Evolutionary conservation across 2,113 vertebrate species (phyloP).

Genomic region (Ursus arctos): DNA sequence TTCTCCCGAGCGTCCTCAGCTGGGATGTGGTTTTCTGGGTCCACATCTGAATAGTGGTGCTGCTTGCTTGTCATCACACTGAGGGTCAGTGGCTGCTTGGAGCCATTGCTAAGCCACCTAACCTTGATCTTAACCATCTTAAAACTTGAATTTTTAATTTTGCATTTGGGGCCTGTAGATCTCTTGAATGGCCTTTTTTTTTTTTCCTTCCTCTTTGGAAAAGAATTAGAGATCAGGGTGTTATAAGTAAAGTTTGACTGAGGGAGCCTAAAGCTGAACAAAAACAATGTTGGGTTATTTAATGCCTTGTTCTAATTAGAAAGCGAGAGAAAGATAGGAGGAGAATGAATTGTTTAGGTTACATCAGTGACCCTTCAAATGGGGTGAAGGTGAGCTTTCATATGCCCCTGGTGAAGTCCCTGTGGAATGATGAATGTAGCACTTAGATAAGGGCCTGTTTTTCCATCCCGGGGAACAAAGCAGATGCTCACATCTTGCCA

Average conservation of each 20-base stretch:
- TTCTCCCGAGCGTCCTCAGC: too few relatives aligned
- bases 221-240: not conserved
- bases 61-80: accelerated
- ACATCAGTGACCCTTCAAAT: not conserved
- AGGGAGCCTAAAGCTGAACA: not conserved
- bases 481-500: accelerated
- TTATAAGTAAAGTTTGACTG: not conserved
- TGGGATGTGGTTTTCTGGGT: accelerated
- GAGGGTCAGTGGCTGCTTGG: not conserved
- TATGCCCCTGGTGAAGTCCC: accelerated
- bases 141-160: not conserved
- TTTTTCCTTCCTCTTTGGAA: not conserved
- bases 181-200: not conserved
- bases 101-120: accelerated
- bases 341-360: not conserved
- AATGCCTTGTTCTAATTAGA: not conserved
- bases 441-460: accelerated
- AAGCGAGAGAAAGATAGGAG: not conserved
- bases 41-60: accelerated
- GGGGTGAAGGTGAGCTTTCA: not conserved
- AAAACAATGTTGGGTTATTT: not conserved
- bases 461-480: too few relatives aligned
- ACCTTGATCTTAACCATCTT: not conserved
- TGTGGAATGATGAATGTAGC: accelerated
- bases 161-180: not conserved